A percentile compares a stretch with the other conserved stretches of the same genome.
Conservation (phyloP, 2,113 vertebrate species). For the Rana temporaria region DNA sequence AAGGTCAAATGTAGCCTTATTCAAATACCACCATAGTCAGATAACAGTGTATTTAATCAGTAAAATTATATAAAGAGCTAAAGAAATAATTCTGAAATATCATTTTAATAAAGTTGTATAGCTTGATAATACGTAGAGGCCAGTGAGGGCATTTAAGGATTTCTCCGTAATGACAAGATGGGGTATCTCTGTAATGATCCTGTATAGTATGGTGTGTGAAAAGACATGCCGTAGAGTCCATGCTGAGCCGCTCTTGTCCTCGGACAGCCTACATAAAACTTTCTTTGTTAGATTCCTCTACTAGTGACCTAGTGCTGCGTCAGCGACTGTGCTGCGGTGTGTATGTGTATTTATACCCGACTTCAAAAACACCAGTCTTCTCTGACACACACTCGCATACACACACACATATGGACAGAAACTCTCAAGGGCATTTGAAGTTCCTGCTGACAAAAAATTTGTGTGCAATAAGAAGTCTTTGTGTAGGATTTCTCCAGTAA, state of each 20-base stretch:
- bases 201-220: neutral
- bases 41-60: too few species aligned
- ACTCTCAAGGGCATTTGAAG: conserved; percentile 70
- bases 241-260: neutral
- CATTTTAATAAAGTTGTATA: too few species aligned
- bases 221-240: neutral
- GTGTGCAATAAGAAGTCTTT: neutral
- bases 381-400: neutral
- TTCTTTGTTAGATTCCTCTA: conserved; percentile 41
- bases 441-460: conserved; percentile 61
- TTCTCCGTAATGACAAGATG: too few species aligned
- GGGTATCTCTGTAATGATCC: too few species aligned
- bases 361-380: conserved; percentile 41
- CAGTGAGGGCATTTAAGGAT: too few species aligned
- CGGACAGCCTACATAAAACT: conserved; percentile 36
- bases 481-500: too few species aligned
- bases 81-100: too few species aligned
- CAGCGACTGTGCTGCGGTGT: conserved; percentile 39
- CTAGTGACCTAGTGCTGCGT: conserved; percentile 40
- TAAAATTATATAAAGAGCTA: too few species aligned
- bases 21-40: too few species aligned
- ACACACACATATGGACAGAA: conserved; percentile 58
- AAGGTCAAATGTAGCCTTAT: too few species aligned
- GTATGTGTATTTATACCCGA: conserved; percentile 61
- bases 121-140: too few species aligned